phyloP scores from a whole-genome alignment of 2,797 vertebrate species.

The Karalla daura region DNA sequence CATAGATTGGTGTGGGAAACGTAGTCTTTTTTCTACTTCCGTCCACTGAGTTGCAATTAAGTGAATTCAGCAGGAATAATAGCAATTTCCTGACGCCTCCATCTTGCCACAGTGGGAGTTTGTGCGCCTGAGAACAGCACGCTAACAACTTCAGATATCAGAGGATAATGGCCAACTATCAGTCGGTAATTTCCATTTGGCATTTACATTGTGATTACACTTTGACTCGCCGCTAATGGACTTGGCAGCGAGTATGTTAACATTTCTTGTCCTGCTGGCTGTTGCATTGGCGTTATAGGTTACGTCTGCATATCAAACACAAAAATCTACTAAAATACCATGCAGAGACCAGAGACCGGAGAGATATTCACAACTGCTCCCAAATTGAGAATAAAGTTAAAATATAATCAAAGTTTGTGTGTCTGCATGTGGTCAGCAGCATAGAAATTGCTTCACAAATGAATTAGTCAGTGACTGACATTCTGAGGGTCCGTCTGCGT shows the following conservation, averaged over 20 bases:
- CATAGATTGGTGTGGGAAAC: too few species aligned
- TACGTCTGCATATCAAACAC: neutral
- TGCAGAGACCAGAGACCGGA: neutral
- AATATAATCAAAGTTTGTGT: neutral
- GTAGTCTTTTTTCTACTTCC: too few species aligned
- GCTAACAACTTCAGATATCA: neutral
- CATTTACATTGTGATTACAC: neutral
- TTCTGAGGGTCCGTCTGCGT: conserved; percentile 6
- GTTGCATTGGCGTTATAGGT: neutral
- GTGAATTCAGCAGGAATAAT: neutral
- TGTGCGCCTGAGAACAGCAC: neutral
- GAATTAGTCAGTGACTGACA: conserved; percentile 23
- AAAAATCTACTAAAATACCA: neutral
- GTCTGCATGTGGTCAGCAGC: neutral
- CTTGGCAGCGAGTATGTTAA: neutral
- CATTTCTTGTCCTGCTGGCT: neutral
- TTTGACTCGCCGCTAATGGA: conserved; percentile 1
- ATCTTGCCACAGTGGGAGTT: neutral
- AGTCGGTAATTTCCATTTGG: conserved; percentile 5
- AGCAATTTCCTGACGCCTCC: too few species aligned
- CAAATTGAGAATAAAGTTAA: conserved; percentile 3
- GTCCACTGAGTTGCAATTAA: neutral
- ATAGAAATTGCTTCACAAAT: conserved; percentile 11
- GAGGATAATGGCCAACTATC: neutral
- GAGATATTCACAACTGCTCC: neutral